These are phyloP conservation scores for Temnothorax ravouxi DNA, from an alignment of 2,888 invertebrate species.

Conservation along the genomic window DNA sequence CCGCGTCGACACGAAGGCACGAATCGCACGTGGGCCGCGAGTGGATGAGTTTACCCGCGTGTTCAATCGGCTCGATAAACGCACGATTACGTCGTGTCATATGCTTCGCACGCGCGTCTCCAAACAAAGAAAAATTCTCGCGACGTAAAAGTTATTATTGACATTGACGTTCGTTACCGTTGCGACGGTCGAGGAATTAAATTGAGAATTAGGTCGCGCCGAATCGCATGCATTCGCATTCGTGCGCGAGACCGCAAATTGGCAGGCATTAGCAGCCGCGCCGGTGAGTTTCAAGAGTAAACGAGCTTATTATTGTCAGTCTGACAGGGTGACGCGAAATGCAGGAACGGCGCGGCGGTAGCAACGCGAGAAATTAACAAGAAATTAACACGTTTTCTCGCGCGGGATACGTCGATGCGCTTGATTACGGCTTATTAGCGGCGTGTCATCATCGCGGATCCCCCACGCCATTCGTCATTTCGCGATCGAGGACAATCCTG, in stretches of 20 bases:
- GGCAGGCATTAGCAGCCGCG: not conserved
- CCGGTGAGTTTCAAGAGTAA: not conserved
- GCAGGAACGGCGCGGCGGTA: not conserved
- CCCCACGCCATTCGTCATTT: constrained; percentile 1
- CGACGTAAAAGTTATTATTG: not conserved
- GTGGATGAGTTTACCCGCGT: constrained; percentile 58
- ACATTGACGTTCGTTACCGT: not conserved
- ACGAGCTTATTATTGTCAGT: not conserved
- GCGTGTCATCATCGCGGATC: constrained; percentile 29
- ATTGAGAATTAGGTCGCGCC: not conserved
- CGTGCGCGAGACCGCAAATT: constrained; percentile 14
- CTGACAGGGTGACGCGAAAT: constrained; percentile 1
- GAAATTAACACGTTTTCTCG: constrained; percentile 15
- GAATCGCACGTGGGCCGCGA: constrained; percentile 55
- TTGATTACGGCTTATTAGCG: constrained; percentile 76
- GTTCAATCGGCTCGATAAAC: constrained; percentile 67
- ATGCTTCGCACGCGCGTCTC: constrained; percentile 58
- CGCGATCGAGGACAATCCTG: not conserved
- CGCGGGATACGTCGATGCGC: constrained; percentile 33
- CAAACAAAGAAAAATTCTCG: constrained; percentile 16
- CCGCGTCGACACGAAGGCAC: constrained; percentile 28
- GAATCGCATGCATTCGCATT: not conserved
- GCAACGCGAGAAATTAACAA: constrained; percentile 44
- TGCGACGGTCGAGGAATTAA: not conserved
- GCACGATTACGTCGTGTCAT: constrained; percentile 71